These are phyloP conservation scores for Mesoclemmys tuberculata DNA, from an alignment of 2,113 vertebrate species.

Conservation along the genomic window DNA sequence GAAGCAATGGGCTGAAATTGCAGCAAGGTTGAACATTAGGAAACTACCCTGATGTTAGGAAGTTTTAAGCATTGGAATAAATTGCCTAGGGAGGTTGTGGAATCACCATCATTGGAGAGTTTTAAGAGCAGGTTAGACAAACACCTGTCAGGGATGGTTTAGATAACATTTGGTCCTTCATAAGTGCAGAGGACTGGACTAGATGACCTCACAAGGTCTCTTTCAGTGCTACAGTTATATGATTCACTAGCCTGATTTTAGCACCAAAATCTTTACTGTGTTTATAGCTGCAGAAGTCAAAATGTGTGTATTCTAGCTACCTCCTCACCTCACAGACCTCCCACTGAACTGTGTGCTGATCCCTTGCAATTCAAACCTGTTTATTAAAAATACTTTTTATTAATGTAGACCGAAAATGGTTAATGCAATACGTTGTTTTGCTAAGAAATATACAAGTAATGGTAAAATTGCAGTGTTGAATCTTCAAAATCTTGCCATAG, in stretches of 20 bases:
- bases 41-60: no score
- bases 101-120: no score
- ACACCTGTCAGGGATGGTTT: no score
- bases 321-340: constrained; percentile 23
- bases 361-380: constrained; percentile 15
- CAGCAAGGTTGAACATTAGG: no score
- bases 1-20: no score
- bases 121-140: no score
- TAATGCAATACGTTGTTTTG: background rate
- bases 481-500: background rate
- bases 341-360: background rate
- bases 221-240: background rate
- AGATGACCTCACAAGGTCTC: no score
- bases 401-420: background rate
- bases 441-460: background rate
- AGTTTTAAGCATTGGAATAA: no score
- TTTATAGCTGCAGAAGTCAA: constrained; percentile 51
- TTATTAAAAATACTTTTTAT: constrained; percentile 31
- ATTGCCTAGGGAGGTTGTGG: no score
- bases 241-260: background rate
- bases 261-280: background rate
- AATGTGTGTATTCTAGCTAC: constrained; percentile 17
- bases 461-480: background rate
- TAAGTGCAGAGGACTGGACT: no score
- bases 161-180: no score